Base-by-base conservation (phyloP, 2,888 invertebrate species). In the Limenitis arthemis region DNA sequence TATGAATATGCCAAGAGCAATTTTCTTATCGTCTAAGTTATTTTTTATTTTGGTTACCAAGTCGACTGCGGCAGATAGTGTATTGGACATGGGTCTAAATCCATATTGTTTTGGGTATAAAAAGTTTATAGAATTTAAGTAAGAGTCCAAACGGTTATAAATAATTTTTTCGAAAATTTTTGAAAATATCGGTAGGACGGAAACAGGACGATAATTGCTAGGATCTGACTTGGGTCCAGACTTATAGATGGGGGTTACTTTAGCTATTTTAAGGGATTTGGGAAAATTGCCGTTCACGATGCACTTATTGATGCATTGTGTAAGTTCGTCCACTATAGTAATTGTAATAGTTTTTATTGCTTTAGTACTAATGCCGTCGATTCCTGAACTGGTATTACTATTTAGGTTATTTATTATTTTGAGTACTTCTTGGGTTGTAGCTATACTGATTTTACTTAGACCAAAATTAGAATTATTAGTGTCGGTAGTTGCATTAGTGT, bases 341-440 rank as follows among this genome's bases (percentile, higher is more conserved):
- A 39, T 29, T 49, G 54, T 51, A 6, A 93, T 78, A 28, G 44
- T 47, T 52, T 56, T 55, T 9, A 59, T 46, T 3, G 30, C 11
- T 48, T 56, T 59, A 20, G 52, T 48, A 20, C 5, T 53, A 8
- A 58, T 55, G 5, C 53, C 47, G 33, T 60, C 58, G 12, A 57
- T 33, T 5, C 59, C 59, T 12, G 50, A 37, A 30, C 57, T 55
- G 8, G 48, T 48, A 29, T 56, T 59, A 8, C 39, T 1, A 28
- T 55, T 39, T 3, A 59, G 37, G 12, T 52, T 53, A 44, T 49
- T 44, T 20, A 59, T 57, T 30, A n/a, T 55, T 54, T 51, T 53
- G 1, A 34, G 7, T 6, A 54, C 31, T 56, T 59, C 56, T 4
- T 54, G 39, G 12, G 12, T 31, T 28, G 20, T 47, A 8, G 28